phyloP scores from a whole-genome alignment of 2,797 vertebrate species.

The Platalea minor region DNA sequence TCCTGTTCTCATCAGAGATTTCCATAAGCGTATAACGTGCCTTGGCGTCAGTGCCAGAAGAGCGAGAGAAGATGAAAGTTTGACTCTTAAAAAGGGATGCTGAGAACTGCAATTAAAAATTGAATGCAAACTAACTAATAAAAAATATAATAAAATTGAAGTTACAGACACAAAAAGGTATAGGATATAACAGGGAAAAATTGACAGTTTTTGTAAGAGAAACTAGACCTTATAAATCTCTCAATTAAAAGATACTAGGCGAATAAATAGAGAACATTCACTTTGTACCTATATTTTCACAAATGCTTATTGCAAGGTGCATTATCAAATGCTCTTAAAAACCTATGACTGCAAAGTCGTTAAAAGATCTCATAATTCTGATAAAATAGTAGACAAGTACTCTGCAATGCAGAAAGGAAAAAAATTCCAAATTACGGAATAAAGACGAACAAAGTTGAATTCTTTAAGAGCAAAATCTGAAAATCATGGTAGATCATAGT shows the following conservation, averaged over 20 bases:
- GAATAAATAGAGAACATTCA: background rate
- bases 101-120: background rate
- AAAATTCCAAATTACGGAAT: background rate
- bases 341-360: background rate
- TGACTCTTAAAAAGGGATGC: background rate
- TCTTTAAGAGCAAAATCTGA: background rate
- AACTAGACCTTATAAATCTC: background rate
- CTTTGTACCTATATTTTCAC: background rate
- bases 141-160: background rate
- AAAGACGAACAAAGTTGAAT: background rate
- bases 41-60: accelerated
- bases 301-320: background rate
- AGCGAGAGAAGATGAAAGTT: background rate
- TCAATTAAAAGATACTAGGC: background rate
- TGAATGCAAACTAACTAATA: background rate
- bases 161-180: background rate
- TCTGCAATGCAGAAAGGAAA: background rate
- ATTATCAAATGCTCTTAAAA: background rate
- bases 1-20: background rate
- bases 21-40: background rate
- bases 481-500: background rate
- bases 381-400: background rate
- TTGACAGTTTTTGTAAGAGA: background rate
- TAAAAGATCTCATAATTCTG: background rate
- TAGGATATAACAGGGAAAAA: background rate